Conservation (phyloP, 2,113 vertebrate species). For the Rhinoderma darwinii region DNA sequence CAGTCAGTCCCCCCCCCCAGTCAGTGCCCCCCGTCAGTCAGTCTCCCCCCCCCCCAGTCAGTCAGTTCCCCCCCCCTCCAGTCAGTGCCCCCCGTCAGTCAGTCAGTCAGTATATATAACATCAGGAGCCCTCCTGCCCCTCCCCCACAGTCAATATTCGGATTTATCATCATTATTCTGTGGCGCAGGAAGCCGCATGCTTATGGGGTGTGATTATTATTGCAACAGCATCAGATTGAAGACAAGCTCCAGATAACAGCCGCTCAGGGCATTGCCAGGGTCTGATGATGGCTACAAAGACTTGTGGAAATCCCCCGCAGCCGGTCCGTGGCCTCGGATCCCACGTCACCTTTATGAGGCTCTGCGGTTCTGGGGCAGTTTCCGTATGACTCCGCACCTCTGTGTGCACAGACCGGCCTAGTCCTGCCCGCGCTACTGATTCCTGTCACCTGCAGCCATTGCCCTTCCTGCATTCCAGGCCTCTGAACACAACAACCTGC, state of each 20-base stretch:
- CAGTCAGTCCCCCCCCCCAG: no score
- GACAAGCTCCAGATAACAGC: no score
- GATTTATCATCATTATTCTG: no score
- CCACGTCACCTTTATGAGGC: neutral
- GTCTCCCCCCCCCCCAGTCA: no score
- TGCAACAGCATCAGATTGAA: neutral
- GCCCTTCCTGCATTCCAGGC: conserved; percentile 46
- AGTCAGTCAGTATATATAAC: no score
- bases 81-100: no score
- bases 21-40: no score
- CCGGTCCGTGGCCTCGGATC: no score
- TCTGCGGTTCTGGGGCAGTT: neutral
- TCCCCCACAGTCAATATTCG: neutral
- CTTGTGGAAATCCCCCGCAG: neutral
- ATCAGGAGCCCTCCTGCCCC: neutral
- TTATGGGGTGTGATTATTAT: neutral
- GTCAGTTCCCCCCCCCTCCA: no score
- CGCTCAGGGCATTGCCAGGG: neutral
- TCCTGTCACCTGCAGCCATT: conserved; percentile 26
- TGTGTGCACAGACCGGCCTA: neutral
- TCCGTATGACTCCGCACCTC: neutral
- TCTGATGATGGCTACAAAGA: neutral
- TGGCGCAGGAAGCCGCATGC: no score
- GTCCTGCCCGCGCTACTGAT: neutral
- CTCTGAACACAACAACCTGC: neutral